Conservation (phyloP, 2,888 invertebrate species). For the Aspidiotus rigidus region DNA sequence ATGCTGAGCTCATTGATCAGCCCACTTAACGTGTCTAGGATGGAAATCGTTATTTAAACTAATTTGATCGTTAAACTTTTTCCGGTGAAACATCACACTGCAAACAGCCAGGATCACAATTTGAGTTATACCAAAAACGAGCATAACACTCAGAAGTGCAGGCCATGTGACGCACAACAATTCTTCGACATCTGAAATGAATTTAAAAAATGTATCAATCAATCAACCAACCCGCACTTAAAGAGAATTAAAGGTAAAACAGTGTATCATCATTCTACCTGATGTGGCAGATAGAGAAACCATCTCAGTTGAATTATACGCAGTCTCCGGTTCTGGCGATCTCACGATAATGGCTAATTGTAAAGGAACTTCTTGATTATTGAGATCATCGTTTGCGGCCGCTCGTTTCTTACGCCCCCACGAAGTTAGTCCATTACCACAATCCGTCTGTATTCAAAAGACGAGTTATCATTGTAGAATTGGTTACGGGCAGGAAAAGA, state of each 20-base stretch:
- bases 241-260: neutral
- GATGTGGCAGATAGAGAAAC: conserved; percentile 1
- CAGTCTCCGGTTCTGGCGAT: conserved; percentile 32
- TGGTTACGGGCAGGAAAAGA: neutral
- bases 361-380: conserved; percentile 46
- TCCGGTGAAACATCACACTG: conserved; percentile 38
- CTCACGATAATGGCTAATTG: conserved; percentile 51
- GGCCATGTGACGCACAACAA: conserved; percentile 39
- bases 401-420: conserved; percentile 42
- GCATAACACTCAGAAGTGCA: conserved; percentile 37
- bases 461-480: neutral
- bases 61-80: conserved; percentile 37
- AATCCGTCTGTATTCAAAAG: conserved; percentile 42
- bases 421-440: conserved; percentile 43
- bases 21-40: conserved; percentile 38
- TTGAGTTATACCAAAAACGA: conserved; percentile 39
- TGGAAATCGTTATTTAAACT: conserved; percentile 38
- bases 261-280: conserved; percentile 7
- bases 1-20: conserved; percentile 33
- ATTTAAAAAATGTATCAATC: neutral
- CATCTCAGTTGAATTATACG: neutral
- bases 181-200: conserved; percentile 13
- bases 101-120: conserved; percentile 38
- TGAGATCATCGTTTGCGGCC: conserved; percentile 35
- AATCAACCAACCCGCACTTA: neutral